Evolutionary conservation across 2,888 invertebrate genomes (phyloP), one percentile per base, ranked within the genome.

Genomic region (Mantis religiosa): DNA sequence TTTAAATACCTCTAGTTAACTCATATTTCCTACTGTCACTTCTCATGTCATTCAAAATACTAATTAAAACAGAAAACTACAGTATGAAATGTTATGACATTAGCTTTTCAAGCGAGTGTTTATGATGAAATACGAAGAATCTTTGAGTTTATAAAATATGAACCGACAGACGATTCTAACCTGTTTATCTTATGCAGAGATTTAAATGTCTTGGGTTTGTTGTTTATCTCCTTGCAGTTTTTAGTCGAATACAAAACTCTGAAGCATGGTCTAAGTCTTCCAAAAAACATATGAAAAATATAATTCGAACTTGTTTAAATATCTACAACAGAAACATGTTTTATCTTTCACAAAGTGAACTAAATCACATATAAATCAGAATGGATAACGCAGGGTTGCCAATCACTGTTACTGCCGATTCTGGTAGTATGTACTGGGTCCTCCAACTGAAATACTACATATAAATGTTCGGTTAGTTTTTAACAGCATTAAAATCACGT

Each of bases 171-270:
- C 20, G 14, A 71, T 71, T 71, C 54, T 71, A 71, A 71, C 54
- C 54, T 71, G 20, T 71, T 71, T 71, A 71, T 71, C 2, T 6
- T 20, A 6, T 71, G 54, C 54, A 20, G 8, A 20, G 54, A 0
- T 71, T 6, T 71, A 71, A 71, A 71, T 20, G 25, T 71, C 15
- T 20, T 71, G 15, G 4, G 54, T 71, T 71, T 71, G 20, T 20
- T 25, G 25, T 3, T 15, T 71, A 71, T 20, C 4, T 20, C 54
- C 2, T 3, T 71, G 25, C 6, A 71, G 6, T 71, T 87, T 81
- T 30, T 87, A 87, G 34, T 81, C 82, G 71, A 87, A 87, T 87
- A 81, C 87, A 28, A 30, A n/a, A 87, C 82, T 82, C n/a, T 87
- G 27, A 82, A n/a, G 14, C 87, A 87, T 87, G 71, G 30, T 28